Conservation (phyloP, 2,888 invertebrate species). For the Acanthopleura granulata region DNA sequence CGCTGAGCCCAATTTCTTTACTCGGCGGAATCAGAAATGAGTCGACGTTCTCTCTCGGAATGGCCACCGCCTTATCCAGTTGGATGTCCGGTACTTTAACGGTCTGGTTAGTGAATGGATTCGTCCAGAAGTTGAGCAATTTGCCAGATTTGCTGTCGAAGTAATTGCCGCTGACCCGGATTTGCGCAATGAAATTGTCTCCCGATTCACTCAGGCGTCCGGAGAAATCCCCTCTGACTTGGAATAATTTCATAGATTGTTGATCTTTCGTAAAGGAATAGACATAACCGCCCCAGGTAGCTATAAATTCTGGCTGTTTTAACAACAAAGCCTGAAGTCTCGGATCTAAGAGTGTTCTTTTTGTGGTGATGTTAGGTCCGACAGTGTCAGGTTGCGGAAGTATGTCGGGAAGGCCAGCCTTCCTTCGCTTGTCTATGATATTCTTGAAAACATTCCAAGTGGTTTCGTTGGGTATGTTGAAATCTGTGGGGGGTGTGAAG, state of each 20-base stretch:
- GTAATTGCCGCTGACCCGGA: not conserved
- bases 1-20: not conserved
- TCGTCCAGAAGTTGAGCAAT: not conserved
- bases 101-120: slow-evolving; percentile 1
- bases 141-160: not conserved
- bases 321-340: not conserved
- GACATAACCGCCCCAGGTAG: not conserved
- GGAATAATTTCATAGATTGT: not conserved
- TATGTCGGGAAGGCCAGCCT: not conserved
- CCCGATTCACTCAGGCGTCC: not conserved
- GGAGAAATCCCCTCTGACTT: not conserved
- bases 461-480: slow-evolving; percentile 10
- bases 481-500: not conserved
- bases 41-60: not conserved
- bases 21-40: not conserved
- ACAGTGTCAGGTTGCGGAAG: not conserved
- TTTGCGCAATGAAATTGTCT: not conserved
- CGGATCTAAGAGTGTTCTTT: not conserved
- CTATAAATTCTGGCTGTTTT: not conserved
- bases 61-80: not conserved
- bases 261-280: not conserved
- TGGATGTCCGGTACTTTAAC: not conserved
- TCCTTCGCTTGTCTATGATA: not conserved
- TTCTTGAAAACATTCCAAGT: slow-evolving; percentile 2
- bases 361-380: not conserved